Percentiles rank a stretch among this genome's conserved stretches.
Conservation (phyloP, 2,113 vertebrate genomes). For the Beaufortia kweichowensis region DNA sequence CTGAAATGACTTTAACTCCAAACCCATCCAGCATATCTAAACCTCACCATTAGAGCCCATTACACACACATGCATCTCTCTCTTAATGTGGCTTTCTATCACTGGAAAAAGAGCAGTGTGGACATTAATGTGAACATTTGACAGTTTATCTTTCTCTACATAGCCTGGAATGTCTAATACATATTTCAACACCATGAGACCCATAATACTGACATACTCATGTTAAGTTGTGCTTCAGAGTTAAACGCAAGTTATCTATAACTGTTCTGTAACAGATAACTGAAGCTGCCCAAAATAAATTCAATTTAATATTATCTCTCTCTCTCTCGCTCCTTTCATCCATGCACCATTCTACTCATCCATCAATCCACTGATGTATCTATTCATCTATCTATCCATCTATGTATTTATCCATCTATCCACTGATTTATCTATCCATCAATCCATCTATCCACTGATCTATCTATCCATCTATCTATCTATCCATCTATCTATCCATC, state of each 20-base stretch:
- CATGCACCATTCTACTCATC: too few relatives aligned
- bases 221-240: slow-evolving; percentile 1
- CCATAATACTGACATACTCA: neutral
- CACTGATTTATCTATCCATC: too few relatives aligned
- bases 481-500: too few relatives aligned
- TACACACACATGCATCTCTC: neutral
- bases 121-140: slow-evolving; percentile 37
- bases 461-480: too few relatives aligned
- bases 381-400: too few relatives aligned
- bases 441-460: too few relatives aligned
- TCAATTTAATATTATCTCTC: too few relatives aligned
- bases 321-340: too few relatives aligned
- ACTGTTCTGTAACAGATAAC: neutral
- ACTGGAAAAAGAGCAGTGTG: slow-evolving; percentile 14
- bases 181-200: slow-evolving; percentile 18
- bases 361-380: too few relatives aligned
- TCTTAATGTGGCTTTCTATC: slow-evolving; percentile 24
- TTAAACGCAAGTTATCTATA: neutral
- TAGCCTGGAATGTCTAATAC: slow-evolving; percentile 36
- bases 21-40: too few relatives aligned
- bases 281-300: neutral
- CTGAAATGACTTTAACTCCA: too few relatives aligned
- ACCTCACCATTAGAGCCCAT: neutral
- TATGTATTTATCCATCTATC: too few relatives aligned
- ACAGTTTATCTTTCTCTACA: neutral